phyloP scores from a whole-genome alignment of 1,140 invertebrate genomes.

The Antheraea pernyi region DNA sequence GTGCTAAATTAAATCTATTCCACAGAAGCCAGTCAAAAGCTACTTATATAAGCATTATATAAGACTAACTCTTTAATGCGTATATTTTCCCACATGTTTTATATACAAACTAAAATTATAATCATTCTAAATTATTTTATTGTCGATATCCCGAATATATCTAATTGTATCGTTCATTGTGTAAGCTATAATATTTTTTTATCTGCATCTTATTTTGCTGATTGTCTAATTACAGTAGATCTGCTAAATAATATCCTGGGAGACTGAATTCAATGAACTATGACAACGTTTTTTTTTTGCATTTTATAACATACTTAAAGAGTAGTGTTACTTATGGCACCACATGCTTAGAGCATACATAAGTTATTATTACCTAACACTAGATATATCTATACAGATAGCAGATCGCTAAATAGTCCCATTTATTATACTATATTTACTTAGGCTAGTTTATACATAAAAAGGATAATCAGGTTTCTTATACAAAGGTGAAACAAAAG shows the following conservation, averaged over 20 bases:
- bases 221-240: neutral
- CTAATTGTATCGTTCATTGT: neutral
- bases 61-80: slow-evolving; percentile 69
- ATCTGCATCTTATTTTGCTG: too few relatives aligned
- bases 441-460: neutral
- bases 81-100: slow-evolving; percentile 71
- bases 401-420: slow-evolving; percentile 28
- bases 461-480: slow-evolving; percentile 16
- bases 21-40: slow-evolving; percentile 62
- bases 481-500: neutral
- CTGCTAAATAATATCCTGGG: neutral
- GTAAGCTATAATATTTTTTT: neutral
- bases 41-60: slow-evolving; percentile 52
- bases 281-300: slow-evolving; percentile 14
- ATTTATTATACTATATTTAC: neutral
- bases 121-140: slow-evolving; percentile 6
- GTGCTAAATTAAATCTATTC: slow-evolving; percentile 45
- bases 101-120: slow-evolving; percentile 45
- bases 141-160: neutral
- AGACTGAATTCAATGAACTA: neutral
- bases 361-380: slow-evolving; percentile 30
- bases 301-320: slow-evolving; percentile 60
- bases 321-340: slow-evolving; percentile 75
- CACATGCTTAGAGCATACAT: slow-evolving; percentile 71
- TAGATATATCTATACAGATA: slow-evolving; percentile 36